phyloP scores from a whole-genome alignment of 2,113 vertebrate species.

The Erythrocebus patas region DNA sequence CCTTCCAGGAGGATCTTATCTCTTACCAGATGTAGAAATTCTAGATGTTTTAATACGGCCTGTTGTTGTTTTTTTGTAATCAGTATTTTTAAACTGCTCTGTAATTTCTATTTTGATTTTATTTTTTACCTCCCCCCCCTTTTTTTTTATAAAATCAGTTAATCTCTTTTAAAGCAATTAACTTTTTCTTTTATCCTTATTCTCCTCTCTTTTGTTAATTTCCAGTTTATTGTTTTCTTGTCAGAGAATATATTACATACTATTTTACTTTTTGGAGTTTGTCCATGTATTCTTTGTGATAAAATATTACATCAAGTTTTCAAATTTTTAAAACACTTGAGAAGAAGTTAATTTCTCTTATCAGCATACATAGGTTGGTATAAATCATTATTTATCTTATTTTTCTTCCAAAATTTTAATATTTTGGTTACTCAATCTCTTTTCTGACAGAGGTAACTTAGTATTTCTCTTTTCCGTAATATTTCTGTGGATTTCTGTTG shows the following conservation, averaged over 20 bases:
- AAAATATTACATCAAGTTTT: neutral
- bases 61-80: neutral
- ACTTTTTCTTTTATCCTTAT: neutral
- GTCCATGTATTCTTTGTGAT: neutral
- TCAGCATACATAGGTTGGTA: neutral
- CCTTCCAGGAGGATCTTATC: neutral
- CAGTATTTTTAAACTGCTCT: neutral
- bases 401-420: neutral
- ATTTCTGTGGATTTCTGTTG: neutral
- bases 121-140: neutral
- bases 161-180: neutral
- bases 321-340: neutral
- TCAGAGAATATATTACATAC: neutral
- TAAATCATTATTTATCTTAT: neutral
- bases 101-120: neutral
- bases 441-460: neutral
- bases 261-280: neutral
- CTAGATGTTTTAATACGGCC: neutral
- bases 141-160: neutral
- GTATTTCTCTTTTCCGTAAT: neutral
- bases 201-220: neutral
- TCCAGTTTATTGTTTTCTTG: neutral
- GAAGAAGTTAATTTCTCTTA: neutral
- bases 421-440: neutral
- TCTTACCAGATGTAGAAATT: neutral